These are phyloP conservation scores for Drosophila bipectinata DNA, from an alignment of 1,140 invertebrate species.

Conservation along the genomic window DNA sequence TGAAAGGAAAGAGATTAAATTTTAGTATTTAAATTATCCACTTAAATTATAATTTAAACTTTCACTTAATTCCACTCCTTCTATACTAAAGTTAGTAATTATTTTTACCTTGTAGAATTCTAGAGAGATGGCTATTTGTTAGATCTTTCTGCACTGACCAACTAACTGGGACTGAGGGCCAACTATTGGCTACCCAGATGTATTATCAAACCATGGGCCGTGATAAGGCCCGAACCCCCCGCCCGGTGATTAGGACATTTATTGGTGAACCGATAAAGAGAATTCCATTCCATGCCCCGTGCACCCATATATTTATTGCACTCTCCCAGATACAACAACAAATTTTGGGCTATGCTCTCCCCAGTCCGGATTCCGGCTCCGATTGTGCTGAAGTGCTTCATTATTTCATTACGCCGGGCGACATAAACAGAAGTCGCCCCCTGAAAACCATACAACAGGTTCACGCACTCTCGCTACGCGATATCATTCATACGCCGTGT, in stretches of 20 bases:
- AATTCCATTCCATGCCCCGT: slow-evolving; percentile 10
- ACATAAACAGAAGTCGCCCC: slow-evolving; percentile 40
- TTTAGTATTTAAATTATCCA: no score
- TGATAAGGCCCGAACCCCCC: slow-evolving; percentile 47
- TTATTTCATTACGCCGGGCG: slow-evolving; percentile 37
- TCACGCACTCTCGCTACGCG: slow-evolving; percentile 2
- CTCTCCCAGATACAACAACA: slow-evolving; percentile 6
- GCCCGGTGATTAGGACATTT: slow-evolving; percentile 61
- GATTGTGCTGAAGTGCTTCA: slow-evolving; percentile 37
- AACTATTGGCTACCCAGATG: slow-evolving; percentile 23
- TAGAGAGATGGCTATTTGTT: slow-evolving; percentile 13
- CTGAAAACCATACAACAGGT: neutral
- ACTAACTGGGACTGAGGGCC: slow-evolving; percentile 48
- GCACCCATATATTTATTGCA: slow-evolving; percentile 47
- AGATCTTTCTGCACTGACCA: slow-evolving; percentile 29
- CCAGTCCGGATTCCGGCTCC: slow-evolving; percentile 12
- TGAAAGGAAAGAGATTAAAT: slow-evolving; percentile 20
- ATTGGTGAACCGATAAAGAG: slow-evolving; percentile 53
- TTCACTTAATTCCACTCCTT: neutral
- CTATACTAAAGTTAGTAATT: neutral
- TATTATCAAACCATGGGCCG: slow-evolving; percentile 40
- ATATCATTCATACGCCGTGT: slow-evolving; percentile 41
- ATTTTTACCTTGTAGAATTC: slow-evolving; percentile 11
- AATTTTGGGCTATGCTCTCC: slow-evolving; percentile 17
- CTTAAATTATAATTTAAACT: no score